Evolutionary conservation across 2,797 vertebrate genomes (phyloP).

Genomic region (Hylomyscus alleni): DNA sequence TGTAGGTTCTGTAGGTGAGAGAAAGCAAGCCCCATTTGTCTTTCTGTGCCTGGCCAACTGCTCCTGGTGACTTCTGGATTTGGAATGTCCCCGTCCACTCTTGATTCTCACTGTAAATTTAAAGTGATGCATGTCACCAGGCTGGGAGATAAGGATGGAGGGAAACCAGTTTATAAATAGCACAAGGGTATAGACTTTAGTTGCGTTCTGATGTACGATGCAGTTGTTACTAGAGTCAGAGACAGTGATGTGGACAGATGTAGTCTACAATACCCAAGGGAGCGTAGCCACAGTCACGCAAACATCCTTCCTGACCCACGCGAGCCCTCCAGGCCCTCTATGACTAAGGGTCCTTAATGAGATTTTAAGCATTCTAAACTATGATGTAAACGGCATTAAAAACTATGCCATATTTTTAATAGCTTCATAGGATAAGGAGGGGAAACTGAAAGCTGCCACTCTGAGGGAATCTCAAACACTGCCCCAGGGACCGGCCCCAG

Average conservation of each 20-base stretch:
- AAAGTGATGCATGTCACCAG: neutral
- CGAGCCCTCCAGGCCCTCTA: neutral
- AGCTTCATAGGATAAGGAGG: neutral
- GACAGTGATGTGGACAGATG: neutral
- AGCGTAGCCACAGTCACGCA: neutral
- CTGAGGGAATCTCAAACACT: neutral
- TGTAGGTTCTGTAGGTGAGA: neutral
- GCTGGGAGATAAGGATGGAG: neutral
- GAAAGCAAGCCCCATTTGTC: neutral
- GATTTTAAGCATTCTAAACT: neutral
- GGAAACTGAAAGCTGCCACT: neutral
- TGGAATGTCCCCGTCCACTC: neutral
- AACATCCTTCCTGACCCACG: neutral
- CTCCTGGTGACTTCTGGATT: neutral
- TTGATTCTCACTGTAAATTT: neutral
- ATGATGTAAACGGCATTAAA: neutral
- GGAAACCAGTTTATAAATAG: slow-evolving; percentile 5
- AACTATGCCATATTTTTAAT: slow-evolving; percentile 14
- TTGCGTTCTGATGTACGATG: neutral
- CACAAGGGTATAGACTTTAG: neutral
- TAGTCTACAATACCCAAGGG: neutral
- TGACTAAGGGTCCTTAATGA: neutral
- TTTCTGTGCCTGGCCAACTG: neutral
- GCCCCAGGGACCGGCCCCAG: neutral
- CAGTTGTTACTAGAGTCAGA: neutral